These are phyloP conservation scores for Lichenostomus cassidix DNA, from an alignment of 2,113 vertebrate genomes.

Conservation along the genomic window DNA sequence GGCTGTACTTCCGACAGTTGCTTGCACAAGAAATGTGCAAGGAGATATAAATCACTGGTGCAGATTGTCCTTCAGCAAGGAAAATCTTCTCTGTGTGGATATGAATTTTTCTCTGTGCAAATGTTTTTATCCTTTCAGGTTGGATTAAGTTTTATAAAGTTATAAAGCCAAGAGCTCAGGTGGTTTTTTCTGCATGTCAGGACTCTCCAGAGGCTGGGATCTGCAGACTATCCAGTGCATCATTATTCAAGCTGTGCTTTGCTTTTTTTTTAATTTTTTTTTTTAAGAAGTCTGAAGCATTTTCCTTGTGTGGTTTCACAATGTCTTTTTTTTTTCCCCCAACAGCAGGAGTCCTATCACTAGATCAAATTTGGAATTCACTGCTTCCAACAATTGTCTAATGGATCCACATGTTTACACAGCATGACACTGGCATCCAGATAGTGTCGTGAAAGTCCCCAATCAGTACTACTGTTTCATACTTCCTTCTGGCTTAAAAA, in stretches of 20 bases:
- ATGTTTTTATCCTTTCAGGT: background rate
- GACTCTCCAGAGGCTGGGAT: background rate
- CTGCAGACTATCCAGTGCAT: background rate
- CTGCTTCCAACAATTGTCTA: conserved; percentile 38
- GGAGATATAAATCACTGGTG: background rate
- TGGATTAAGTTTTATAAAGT: background rate
- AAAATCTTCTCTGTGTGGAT: background rate
- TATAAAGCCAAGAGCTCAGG: background rate
- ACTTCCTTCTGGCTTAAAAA: background rate
- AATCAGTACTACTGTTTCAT: background rate
- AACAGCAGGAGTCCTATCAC: conserved; percentile 29
- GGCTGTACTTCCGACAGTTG: background rate
- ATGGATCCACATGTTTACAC: conserved; percentile 41
- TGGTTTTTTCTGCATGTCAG: background rate
- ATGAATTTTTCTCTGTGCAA: background rate
- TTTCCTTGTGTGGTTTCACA: conserved; percentile 17
- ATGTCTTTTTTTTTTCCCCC: background rate
- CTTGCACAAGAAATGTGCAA: background rate
- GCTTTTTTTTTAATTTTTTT: background rate
- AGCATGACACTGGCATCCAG: conserved; percentile 26
- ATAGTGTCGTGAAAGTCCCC: background rate
- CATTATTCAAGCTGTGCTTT: background rate
- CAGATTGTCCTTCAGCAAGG: background rate
- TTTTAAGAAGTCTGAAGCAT: background rate
- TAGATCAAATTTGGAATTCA: conserved; percentile 40